Evolutionary conservation across 2,797 vertebrate species (phyloP).

Genomic region (Carduelis carduelis): DNA sequence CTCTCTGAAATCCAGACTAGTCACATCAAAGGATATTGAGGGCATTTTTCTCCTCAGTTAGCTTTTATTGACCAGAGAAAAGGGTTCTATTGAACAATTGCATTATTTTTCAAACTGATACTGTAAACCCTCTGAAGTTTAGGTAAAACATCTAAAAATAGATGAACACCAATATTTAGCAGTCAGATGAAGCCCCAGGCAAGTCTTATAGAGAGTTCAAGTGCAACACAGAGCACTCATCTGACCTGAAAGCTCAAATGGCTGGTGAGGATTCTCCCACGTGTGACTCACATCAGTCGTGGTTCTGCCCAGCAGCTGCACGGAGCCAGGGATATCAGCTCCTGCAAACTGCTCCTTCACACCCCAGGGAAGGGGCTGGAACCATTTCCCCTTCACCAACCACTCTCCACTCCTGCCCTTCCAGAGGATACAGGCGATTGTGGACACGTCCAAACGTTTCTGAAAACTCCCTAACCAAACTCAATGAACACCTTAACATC

Average conservation of each 20-base stretch:
- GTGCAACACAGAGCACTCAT: background rate
- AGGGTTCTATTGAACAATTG: background rate
- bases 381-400: rapidly evolving
- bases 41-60: background rate
- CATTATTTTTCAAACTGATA: background rate
- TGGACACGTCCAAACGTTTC: background rate
- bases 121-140: background rate
- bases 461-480: background rate
- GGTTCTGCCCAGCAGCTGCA: background rate
- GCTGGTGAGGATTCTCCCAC: rapidly evolving
- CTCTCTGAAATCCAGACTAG: background rate
- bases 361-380: rapidly evolving
- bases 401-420: background rate
- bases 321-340: rapidly evolving
- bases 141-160: background rate
- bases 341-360: background rate
- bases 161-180: background rate
- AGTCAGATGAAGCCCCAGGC: background rate
- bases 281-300: rapidly evolving
- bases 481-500: background rate
- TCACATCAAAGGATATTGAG: background rate
- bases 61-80: background rate
- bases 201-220: background rate
- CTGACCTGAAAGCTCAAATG: background rate
- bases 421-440: rapidly evolving